Conservation (phyloP, 2,113 vertebrate species). For the Pundamilia nyererei region DNA sequence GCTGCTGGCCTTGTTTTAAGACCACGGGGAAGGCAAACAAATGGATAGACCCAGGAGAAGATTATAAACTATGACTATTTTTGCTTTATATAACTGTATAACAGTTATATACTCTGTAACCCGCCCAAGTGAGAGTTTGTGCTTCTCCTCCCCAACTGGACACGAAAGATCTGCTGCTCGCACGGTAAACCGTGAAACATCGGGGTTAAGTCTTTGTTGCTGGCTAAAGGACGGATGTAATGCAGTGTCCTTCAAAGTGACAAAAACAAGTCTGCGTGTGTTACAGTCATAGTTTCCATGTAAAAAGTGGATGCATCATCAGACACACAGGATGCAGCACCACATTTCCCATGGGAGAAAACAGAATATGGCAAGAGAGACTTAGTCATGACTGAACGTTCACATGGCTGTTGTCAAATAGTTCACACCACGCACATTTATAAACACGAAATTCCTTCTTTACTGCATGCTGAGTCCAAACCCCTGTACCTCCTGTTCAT, state of each 20-base stretch:
- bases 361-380: not conserved
- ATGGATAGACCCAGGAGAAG: not conserved
- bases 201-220: not conserved
- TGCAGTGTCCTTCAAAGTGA: not conserved
- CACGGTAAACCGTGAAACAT: not conserved
- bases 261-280: not conserved
- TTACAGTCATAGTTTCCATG: not conserved
- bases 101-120: not conserved
- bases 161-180: not conserved
- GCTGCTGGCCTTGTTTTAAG: conserved; percentile 1
- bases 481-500: not conserved
- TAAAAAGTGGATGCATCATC: not conserved
- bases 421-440: not conserved
- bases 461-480: not conserved
- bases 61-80: not conserved
- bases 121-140: not conserved
- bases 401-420: not conserved
- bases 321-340: not conserved
- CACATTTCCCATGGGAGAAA: not conserved
- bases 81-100: not conserved
- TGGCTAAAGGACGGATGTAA: not conserved
- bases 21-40: not conserved
- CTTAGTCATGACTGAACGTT: not conserved
- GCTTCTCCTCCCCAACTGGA: not conserved
- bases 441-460: not conserved